Evolutionary conservation across 2,797 vertebrate genomes (phyloP).

Genomic region (Phoeniculus purpureus): DNA sequence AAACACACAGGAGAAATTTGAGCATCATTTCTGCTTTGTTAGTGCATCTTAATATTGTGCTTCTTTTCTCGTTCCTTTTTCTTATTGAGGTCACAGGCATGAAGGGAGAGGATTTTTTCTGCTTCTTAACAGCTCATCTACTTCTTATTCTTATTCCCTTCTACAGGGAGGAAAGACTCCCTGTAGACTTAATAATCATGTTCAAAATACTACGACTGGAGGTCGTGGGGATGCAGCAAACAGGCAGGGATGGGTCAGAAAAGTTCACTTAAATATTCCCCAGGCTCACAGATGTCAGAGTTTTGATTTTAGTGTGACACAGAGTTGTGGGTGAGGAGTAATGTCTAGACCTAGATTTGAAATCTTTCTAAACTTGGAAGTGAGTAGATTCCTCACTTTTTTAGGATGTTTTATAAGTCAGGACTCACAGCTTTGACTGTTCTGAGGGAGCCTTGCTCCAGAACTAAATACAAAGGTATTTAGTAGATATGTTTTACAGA

Average conservation of each 20-base stretch:
- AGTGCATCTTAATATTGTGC: background rate
- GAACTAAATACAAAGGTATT: background rate
- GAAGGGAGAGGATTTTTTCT: slow-evolving; percentile 2
- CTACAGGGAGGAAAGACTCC: background rate
- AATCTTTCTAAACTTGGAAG: background rate
- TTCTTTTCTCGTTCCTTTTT: slow-evolving; percentile 39
- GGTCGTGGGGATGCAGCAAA: background rate
- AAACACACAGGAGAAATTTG: background rate
- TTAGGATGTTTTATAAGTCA: background rate
- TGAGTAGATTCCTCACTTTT: background rate
- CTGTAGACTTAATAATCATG: slow-evolving; percentile 15
- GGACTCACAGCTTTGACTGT: background rate
- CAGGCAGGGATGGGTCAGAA: background rate
- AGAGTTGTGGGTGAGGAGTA: background rate
- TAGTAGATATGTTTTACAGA: background rate
- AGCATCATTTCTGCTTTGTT: slow-evolving; percentile 52
- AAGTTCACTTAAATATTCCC: background rate
- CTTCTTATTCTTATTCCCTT: background rate
- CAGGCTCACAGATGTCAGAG: background rate
- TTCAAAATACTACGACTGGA: background rate
- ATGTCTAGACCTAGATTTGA: background rate
- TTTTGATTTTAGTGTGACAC: background rate
- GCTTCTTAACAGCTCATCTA: slow-evolving; percentile 39
- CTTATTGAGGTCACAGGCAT: slow-evolving; percentile 49
- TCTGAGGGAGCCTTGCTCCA: background rate